phyloP scores from a whole-genome alignment of 2,888 invertebrate species.

The Lumbricus terrestris region DNA sequence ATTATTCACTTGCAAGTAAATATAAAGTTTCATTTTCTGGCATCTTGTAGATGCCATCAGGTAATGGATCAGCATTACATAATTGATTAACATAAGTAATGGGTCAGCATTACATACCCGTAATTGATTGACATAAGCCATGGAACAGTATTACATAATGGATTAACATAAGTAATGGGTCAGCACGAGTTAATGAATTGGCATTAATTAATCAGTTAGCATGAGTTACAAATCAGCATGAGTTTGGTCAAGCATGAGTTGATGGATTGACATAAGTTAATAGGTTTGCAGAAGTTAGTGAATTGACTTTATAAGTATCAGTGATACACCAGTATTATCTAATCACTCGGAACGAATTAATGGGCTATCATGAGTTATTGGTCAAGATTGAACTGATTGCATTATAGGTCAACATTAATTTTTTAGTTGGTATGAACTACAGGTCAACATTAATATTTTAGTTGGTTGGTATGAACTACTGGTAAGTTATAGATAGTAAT shows the following conservation, averaged over 20 bases:
- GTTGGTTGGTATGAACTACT: too few relatives aligned
- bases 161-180: neutral
- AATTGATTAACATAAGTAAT: neutral
- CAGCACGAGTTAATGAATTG: neutral
- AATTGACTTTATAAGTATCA: neutral
- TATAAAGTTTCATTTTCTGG: too few relatives aligned
- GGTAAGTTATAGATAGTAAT: too few relatives aligned
- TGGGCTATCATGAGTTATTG: neutral
- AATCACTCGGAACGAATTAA: neutral
- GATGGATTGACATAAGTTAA: neutral
- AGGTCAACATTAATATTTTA: too few relatives aligned
- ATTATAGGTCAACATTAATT: too few relatives aligned
- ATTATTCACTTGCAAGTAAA: too few relatives aligned
- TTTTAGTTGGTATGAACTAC: too few relatives aligned
- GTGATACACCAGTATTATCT: neutral
- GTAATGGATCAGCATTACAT: neutral
- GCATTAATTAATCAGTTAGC: neutral
- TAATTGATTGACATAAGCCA: too few relatives aligned
- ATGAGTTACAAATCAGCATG: slow-evolving; percentile 3
- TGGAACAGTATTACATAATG: neutral
- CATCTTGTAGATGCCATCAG: too few relatives aligned
- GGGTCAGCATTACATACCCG: neutral
- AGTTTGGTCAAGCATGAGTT: neutral
- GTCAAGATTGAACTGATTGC: too few relatives aligned
- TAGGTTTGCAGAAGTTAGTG: neutral